Conservation (phyloP, 1,140 invertebrate species). For the Ephestia elutella region DNA sequence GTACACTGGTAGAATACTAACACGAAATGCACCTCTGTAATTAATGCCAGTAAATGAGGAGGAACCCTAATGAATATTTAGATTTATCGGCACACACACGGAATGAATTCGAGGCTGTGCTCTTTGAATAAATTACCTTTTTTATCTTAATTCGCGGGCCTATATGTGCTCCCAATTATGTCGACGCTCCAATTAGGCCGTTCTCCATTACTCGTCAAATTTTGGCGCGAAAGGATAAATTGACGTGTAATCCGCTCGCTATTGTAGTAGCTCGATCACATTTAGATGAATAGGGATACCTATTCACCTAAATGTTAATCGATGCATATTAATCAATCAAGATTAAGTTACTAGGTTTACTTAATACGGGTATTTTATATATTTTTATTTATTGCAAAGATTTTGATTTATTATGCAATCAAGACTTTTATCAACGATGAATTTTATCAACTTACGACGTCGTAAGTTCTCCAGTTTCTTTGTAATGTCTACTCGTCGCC, state of each 20-base stretch:
- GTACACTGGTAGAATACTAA: conserved; percentile 6
- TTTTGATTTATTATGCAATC: no score
- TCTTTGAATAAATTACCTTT: conserved; percentile 17
- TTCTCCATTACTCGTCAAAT: neutral
- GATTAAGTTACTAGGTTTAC: no score
- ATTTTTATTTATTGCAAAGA: no score
- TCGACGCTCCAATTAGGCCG: conserved; percentile 1
- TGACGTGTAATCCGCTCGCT: neutral
- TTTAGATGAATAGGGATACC: no score
- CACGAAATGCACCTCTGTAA: conserved; percentile 2
- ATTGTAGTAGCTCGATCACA: neutral
- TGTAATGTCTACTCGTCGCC: neutral
- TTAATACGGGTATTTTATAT: no score
- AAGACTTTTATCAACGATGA: no score
- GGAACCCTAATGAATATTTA: conserved; percentile 13
- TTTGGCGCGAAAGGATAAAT: conserved; percentile 1
- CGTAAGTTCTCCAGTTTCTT: no score
- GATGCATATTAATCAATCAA: neutral
- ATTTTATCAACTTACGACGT: no score
- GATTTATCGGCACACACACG: conserved; percentile 13
- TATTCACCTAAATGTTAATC: no score
- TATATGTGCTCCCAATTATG: conserved; percentile 1
- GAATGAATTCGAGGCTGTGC: conserved; percentile 8
- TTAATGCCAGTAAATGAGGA: conserved; percentile 15
- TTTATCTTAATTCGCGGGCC: conserved; percentile 13